Evolutionary conservation across 2,113 vertebrate genomes (phyloP).

Genomic region (Formicarius rufipectus): DNA sequence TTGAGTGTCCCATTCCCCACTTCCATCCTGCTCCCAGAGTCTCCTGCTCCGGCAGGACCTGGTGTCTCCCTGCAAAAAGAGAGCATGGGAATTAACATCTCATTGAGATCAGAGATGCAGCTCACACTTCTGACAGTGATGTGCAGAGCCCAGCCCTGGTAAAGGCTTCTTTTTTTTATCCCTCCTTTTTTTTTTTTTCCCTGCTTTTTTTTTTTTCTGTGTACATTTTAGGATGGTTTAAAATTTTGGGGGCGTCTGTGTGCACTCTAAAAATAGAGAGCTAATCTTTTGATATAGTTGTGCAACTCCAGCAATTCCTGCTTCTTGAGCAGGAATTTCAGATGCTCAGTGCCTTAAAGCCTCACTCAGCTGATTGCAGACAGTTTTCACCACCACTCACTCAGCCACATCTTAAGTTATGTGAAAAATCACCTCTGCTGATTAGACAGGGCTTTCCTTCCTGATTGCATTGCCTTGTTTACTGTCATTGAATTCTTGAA

Average conservation of each 20-base stretch:
- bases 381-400: slow-evolving; percentile 22
- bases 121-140: not conserved
- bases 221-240: not conserved
- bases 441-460: slow-evolving; percentile 50
- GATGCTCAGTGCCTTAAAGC: slow-evolving; percentile 26
- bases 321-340: not conserved
- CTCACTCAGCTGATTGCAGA: slow-evolving; percentile 5
- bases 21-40: not conserved
- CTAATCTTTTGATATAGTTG: slow-evolving; percentile 6
- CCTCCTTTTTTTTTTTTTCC: not conserved
- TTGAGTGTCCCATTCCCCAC: not conserved
- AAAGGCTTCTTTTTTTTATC: not conserved
- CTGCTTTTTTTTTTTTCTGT: not conserved
- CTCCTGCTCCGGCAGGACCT: fast-evolving
- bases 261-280: slow-evolving; percentile 49
- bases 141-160: not conserved
- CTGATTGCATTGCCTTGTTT: slow-evolving; percentile 65
- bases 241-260: not conserved
- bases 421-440: slow-evolving; percentile 62
- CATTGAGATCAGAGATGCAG: not conserved
- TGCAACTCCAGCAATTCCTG: not conserved
- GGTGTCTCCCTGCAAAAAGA: not conserved
- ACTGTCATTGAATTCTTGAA: slow-evolving; percentile 63
- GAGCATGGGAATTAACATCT: not conserved
- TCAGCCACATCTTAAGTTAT: slow-evolving; percentile 33